Conservation (phyloP, 2,888 invertebrate species). For the Noctuana brunneofusca region DNA sequence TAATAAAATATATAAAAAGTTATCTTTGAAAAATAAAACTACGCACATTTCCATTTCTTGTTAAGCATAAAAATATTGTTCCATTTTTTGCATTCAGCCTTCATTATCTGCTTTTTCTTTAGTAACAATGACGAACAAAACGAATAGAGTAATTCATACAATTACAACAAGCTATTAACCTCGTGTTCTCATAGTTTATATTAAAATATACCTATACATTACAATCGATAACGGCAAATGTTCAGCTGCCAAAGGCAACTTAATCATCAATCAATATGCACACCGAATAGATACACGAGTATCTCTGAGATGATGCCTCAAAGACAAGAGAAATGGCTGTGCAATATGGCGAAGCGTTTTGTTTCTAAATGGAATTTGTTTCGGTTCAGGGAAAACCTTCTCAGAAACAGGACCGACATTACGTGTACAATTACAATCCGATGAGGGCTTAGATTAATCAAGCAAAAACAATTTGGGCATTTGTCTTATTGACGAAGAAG, state of each 20-base stretch:
- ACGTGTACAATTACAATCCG: slow-evolving; percentile 60
- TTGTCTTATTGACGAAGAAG: slow-evolving; percentile 8
- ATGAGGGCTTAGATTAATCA: slow-evolving; percentile 66
- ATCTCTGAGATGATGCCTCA: background rate
- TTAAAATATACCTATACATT: background rate
- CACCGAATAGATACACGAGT: background rate
- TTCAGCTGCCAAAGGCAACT: background rate
- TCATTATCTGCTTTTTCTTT: too few species aligned
- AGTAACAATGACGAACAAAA: too few species aligned
- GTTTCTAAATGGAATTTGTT: slow-evolving; percentile 21
- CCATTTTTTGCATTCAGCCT: too few species aligned
- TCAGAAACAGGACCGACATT: slow-evolving; percentile 36
- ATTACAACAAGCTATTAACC: too few species aligned
- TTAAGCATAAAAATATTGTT: too few species aligned
- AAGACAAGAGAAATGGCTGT: slow-evolving; percentile 23
- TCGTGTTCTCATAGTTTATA: too few species aligned
- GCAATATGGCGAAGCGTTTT: slow-evolving; percentile 18
- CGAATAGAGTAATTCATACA: too few species aligned
- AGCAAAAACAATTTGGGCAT: slow-evolving; percentile 58
- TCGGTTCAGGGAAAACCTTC: slow-evolving; percentile 20
- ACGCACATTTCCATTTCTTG: too few species aligned
- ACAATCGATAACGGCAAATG: background rate
- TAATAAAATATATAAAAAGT: too few species aligned
- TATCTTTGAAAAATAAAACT: too few species aligned
- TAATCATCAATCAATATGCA: slow-evolving; percentile 4